Conservation (phyloP, 2,797 vertebrate species). For the Hemibagrus guttatus region DNA sequence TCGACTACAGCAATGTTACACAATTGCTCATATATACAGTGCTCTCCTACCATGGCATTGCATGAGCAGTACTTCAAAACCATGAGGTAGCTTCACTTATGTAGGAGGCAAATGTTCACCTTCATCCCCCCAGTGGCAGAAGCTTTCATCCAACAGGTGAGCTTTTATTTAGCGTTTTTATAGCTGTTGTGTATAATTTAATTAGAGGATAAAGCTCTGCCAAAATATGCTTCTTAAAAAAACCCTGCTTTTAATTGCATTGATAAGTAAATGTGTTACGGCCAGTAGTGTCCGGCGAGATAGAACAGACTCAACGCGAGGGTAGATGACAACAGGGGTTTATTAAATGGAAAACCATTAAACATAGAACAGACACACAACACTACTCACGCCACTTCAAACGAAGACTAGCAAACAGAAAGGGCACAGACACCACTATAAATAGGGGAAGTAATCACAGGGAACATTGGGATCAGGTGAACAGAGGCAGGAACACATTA, state of each 20-base stretch:
- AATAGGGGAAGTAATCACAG: too few species aligned
- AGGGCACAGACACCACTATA: too few species aligned
- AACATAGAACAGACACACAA: too few species aligned
- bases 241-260: neutral
- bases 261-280: neutral
- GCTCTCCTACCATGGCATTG: neutral
- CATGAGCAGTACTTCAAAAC: neutral
- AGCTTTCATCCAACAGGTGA: neutral
- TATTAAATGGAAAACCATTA: too few species aligned
- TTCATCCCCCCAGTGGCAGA: neutral
- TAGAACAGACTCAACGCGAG: too few species aligned
- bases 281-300: too few species aligned
- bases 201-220: neutral
- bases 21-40: neutral
- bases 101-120: neutral
- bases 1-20: neutral
- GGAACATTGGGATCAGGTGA: too few species aligned
- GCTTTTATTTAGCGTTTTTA: neutral
- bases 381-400: too few species aligned
- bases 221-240: neutral
- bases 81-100: neutral
- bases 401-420: too few species aligned
- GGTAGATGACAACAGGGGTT: too few species aligned
- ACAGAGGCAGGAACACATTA: too few species aligned
- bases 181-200: neutral